Evolutionary conservation across 2,888 invertebrate genomes (phyloP).

Genomic region (Campopleginae sp.): DNA sequence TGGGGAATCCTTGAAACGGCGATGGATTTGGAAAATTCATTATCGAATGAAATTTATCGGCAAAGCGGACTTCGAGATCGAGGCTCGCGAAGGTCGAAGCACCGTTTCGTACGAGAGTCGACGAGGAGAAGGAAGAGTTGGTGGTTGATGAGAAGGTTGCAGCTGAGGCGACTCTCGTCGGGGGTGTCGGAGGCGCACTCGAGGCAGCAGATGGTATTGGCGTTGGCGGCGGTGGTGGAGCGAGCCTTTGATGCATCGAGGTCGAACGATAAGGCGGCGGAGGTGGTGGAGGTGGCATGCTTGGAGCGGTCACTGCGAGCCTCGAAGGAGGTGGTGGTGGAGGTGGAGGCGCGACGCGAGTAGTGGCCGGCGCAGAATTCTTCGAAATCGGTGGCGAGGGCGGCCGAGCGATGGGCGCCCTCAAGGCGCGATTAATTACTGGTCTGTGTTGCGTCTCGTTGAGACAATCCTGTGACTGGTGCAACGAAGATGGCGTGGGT

Average conservation of each 20-base stretch:
- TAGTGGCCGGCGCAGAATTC: conserved; percentile 80
- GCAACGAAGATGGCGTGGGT: conserved; percentile 85
- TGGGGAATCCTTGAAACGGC: conserved; percentile 88
- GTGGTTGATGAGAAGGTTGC: conserved; percentile 23
- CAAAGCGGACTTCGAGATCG: conserved; percentile 90
- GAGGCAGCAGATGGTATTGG: conserved; percentile 82
- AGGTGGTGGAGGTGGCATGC: conserved; percentile 82
- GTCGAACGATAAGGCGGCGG: conserved; percentile 80
- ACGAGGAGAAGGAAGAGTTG: conserved; percentile 10
- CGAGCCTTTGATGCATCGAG: conserved; percentile 71
- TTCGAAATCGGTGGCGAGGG: conserved; percentile 87
- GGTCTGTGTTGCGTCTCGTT: conserved; percentile 80
- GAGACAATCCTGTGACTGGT: conserved; percentile 86
- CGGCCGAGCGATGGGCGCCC: conserved; percentile 86
- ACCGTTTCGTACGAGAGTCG: conserved; percentile 26
- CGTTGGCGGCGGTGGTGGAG: conserved; percentile 75
- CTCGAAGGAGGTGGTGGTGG: conserved; percentile 73
- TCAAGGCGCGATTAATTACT: conserved; percentile 85
- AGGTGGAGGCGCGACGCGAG: conserved; percentile 54
- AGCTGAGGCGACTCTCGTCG: conserved; percentile 59
- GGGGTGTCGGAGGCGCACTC: conserved; percentile 80
- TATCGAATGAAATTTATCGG: conserved; percentile 87
- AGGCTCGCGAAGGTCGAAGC: conserved; percentile 74
- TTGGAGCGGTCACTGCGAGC: conserved; percentile 78
- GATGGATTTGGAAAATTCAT: conserved; percentile 89